These are phyloP conservation scores for Drosophila macrothrix DNA, from an alignment of 2,888 invertebrate species.

Conservation along the genomic window DNA sequence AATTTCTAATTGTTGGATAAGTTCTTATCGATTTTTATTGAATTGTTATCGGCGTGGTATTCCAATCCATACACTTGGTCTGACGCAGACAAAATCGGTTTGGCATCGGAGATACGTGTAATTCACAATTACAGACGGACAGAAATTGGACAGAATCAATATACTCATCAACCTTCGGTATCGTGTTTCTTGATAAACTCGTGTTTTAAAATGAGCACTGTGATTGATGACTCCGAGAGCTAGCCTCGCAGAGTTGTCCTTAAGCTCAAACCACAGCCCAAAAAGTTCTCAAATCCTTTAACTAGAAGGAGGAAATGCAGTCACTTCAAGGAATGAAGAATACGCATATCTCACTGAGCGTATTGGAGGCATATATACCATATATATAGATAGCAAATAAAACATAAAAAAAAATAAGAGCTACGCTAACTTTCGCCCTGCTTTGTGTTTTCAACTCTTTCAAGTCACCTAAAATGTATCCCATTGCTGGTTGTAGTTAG, in stretches of 20 bases:
- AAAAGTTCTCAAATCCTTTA: constrained; percentile 89
- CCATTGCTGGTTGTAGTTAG: constrained; percentile 9
- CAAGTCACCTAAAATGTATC: constrained; percentile 21
- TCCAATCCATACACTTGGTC: not conserved
- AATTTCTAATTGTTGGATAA: not conserved
- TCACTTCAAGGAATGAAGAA: not conserved
- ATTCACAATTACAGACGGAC: not conserved
- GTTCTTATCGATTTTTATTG: not conserved
- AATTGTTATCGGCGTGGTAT: not conserved
- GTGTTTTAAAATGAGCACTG: not conserved
- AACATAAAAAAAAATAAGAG: constrained; percentile 53
- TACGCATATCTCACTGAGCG: constrained; percentile 89
- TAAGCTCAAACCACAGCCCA: not conserved
- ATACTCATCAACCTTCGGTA: not conserved
- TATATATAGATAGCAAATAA: constrained; percentile 56
- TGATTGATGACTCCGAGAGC: constrained; percentile 35
- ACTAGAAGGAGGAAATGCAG: constrained; percentile 93
- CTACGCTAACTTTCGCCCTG: constrained; percentile 48
- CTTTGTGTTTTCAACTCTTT: constrained; percentile 33
- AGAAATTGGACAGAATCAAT: not conserved
- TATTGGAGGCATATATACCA: constrained; percentile 83
- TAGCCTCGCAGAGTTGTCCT: not conserved
- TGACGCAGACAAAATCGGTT: not conserved
- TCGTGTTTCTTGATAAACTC: not conserved
- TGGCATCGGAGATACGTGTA: not conserved